These are phyloP conservation scores for Crenuchus spilurus DNA, from an alignment of 2,797 vertebrate species.

Conservation along the genomic window DNA sequence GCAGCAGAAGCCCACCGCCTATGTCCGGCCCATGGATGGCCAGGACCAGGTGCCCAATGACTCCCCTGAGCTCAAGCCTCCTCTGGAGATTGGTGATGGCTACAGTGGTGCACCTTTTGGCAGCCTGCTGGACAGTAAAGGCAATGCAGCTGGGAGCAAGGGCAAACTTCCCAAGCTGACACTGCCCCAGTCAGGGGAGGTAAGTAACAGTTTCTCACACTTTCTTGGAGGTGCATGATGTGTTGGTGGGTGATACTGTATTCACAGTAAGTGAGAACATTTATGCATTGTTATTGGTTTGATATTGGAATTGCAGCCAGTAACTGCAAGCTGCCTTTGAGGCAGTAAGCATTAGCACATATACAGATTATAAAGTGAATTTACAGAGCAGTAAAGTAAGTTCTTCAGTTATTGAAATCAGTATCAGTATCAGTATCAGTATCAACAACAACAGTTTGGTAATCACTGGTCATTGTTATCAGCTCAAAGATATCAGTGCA, in stretches of 20 bases:
- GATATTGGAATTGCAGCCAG: neutral
- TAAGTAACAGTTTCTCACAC: slow-evolving; percentile 85
- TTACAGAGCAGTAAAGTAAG: too few relatives aligned
- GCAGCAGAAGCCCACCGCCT: slow-evolving; percentile 95
- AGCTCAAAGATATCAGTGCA: neutral
- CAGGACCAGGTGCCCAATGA: slow-evolving; percentile 88
- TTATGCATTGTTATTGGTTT: neutral
- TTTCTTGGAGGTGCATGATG: too few relatives aligned
- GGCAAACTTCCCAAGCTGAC: slow-evolving; percentile 94
- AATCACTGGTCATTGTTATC: neutral
- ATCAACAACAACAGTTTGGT: too few relatives aligned
- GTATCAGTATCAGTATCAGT: too few relatives aligned
- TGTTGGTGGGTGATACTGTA: too few relatives aligned
- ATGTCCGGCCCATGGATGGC: slow-evolving; percentile 96
- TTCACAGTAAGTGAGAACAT: too few relatives aligned
- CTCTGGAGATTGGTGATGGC: slow-evolving; percentile 84
- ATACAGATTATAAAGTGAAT: too few relatives aligned
- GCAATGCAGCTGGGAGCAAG: slow-evolving; percentile 81
- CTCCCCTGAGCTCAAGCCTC: slow-evolving; percentile 89
- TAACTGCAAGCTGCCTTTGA: neutral
- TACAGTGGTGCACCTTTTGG: slow-evolving; percentile 86
- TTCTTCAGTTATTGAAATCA: too few relatives aligned
- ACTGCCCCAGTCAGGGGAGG: slow-evolving; percentile 90
- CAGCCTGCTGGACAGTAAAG: slow-evolving; percentile 82
- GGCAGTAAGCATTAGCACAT: neutral